Base-by-base conservation (phyloP, 2,888 invertebrate species). In the Drosophila tanythrix region DNA sequence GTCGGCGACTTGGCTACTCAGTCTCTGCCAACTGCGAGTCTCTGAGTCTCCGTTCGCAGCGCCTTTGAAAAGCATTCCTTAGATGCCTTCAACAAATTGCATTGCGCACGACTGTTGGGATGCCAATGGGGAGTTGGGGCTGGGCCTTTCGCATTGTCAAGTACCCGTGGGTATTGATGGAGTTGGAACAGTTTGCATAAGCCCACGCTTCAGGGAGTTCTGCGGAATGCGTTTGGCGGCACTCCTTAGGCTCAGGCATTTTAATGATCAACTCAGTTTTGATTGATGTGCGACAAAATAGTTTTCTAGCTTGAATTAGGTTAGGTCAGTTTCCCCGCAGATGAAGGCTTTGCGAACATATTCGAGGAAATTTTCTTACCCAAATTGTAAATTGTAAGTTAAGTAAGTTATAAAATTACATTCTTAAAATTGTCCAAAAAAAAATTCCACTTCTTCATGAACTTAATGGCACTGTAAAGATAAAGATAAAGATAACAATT, bases 41-140 rank as follows among this genome's bases (percentile, higher is more conserved):
- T 40, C 15, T 10, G 18, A 0, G 57, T n/a, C 27, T 8, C 27
- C 11, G 40, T 40, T 29, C 40, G 2, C 56, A 57, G 59, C 53
- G 76, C 69, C 71, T 81, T 81, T 56, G 72, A 63, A 73, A 79
- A 46, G 79, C 74, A 89, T 77, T 84, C 77, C 51, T 59, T 21
- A 53, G 69, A 68, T 82, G 60, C 79, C 73, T 79, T 63, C 56
- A 46, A 57, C 74, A 89, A 87, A 81, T 83, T 87, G 79, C 84
- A 74, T 62, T 66, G 70, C 58, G 59, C 48, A 25, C 48, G 53
- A 51, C 40, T 46, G 58, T 48, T 35, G 38, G 25, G 36, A 11
- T 70, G 65, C 48, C 74, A 51, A 48, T 73, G 57, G 83, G 75
- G 68, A 82, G 56, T 66, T 64, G 66, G 52, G 66, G 52, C 40